These are phyloP conservation scores for Pachypanchax playfairii DNA, from an alignment of 2,113 vertebrate genomes.

Conservation along the genomic window DNA sequence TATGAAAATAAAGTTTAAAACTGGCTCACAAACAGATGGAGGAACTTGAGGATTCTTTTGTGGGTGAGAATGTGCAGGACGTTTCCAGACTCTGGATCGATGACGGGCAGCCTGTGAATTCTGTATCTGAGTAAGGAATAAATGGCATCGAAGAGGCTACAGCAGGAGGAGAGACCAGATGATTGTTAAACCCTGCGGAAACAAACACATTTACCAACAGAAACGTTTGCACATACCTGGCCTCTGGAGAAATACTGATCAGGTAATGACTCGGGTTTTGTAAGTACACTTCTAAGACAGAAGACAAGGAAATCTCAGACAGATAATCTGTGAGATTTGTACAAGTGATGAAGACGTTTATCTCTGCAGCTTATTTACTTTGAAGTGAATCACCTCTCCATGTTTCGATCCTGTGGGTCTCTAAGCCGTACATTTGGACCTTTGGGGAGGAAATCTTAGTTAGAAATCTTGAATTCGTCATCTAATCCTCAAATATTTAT, in stretches of 20 bases:
- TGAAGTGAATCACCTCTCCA: constrained; percentile 90
- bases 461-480: too few relatives aligned
- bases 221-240: constrained; percentile 79
- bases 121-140: constrained; percentile 92
- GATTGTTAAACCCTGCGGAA: background rate
- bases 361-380: constrained; percentile 66
- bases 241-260: constrained; percentile 87
- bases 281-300: constrained; percentile 88
- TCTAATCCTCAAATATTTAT: too few relatives aligned
- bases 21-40: constrained; percentile 87
- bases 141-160: constrained; percentile 92
- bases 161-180: constrained; percentile 5
- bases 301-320: constrained; percentile 23
- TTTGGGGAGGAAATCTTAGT: constrained; percentile 58
- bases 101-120: constrained; percentile 94
- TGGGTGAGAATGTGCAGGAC: constrained; percentile 95
- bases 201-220: background rate
- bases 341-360: background rate
- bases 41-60: constrained; percentile 96
- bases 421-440: constrained; percentile 97
- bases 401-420: constrained; percentile 96
- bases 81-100: constrained; percentile 90
- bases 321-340: background rate
- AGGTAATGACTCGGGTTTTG: constrained; percentile 86
- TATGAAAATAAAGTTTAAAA: background rate